A percentile compares a stretch with the other conserved stretches of the same genome.
Evolutionary conservation across 2,797 vertebrate species (phyloP).

Genomic region (Moxostoma hubbsi): DNA sequence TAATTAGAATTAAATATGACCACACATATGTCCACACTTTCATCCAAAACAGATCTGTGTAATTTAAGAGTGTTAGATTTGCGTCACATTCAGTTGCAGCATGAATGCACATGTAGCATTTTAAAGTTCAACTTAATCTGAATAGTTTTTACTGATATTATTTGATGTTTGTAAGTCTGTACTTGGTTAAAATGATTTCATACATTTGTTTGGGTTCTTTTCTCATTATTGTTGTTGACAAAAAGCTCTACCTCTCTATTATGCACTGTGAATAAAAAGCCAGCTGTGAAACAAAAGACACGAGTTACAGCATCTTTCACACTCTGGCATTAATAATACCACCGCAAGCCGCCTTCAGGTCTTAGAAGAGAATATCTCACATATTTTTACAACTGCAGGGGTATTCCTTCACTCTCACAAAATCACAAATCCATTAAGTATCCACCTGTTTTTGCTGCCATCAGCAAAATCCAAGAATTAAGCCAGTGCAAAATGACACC

Average conservation of each 20-base stretch:
- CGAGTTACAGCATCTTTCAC: background rate
- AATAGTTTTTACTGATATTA: no score
- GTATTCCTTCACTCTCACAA: slow-evolving; percentile 10
- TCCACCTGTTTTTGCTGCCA: background rate
- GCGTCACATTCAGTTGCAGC: no score
- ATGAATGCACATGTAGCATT: no score
- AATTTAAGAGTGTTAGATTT: no score
- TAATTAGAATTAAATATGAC: no score
- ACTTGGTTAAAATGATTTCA: background rate
- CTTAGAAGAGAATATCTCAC: no score
- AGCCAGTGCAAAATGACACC: no score
- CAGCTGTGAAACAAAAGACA: slow-evolving; percentile 1
- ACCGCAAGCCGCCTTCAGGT: background rate
- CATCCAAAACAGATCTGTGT: no score
- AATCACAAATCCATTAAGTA: slow-evolving; percentile 8
- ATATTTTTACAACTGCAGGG: background rate
- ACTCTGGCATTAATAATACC: background rate
- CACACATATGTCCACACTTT: no score
- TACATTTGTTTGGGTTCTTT: background rate
- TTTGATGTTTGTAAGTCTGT: background rate
- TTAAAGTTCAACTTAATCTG: no score
- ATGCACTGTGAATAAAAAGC: slow-evolving; percentile 21
- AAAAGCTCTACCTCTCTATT: slow-evolving; percentile 21
- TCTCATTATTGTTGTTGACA: slow-evolving; percentile 16
- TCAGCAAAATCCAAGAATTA: background rate